Base-by-base conservation (phyloP, 2,113 vertebrate species). In the Percina caprodes region DNA sequence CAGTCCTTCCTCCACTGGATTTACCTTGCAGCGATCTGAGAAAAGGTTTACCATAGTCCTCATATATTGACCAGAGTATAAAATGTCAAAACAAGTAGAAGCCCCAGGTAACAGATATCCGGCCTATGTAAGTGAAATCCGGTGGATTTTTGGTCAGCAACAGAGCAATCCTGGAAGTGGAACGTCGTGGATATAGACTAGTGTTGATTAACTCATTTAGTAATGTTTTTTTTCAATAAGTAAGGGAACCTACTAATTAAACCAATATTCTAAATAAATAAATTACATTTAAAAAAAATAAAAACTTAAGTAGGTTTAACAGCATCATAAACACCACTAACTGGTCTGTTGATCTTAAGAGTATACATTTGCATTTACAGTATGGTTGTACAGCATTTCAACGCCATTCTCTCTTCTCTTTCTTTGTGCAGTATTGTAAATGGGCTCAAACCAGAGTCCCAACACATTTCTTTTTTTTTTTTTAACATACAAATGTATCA, bases 401-500 rank as follows among this genome's bases (percentile, higher is more conserved):
- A 1, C 23, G 51, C 16, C 42, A 11, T 35, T 19, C 56, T n/a
- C 30, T 69, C 30, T 19, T 6, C 26, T 54, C 48, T 61, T 18
- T n/a, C 33, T 74, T 46, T 6, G 48, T 24, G 0, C 16, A 26
- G 14, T 26, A 59, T 54, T 33, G 77, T 42, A 1, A 46, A 33
- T 24, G 33, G 33, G 16, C 74, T 80, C 56, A 74, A 56, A 66
- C 74, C 78, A 51, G 21, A 60, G 26, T 45, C 4, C 45, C 52
- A 18, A 23, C 60, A 45, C 42, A 62, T 68, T 76, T 62, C 46
- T 75, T 15, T 11, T 42, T 42, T 63, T 76, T 62, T 52, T 75
- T 15, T 10, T 39, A 10, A 54, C 77, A 58, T 68, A 55, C 59
- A 69, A 61, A 82, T 48, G 35, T 45, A 59, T 85, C 77, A 81